These are phyloP conservation scores for Pseudolycoriella hygida DNA, from an alignment of 2,888 invertebrate genomes.

Conservation along the genomic window DNA sequence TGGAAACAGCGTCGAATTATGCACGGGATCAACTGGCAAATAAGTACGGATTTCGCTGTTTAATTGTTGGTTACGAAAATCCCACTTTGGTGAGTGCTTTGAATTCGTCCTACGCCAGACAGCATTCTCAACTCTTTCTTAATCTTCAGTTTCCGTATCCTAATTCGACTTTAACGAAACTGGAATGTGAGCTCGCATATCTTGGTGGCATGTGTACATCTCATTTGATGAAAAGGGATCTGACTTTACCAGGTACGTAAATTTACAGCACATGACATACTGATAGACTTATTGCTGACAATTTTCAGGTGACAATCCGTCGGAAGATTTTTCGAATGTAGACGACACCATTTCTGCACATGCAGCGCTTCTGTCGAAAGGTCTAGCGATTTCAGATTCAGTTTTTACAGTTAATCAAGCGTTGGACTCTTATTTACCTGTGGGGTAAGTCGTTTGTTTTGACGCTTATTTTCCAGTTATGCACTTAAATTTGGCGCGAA, in stretches of 20 bases:
- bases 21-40: constrained; percentile 73
- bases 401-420: constrained; percentile 77
- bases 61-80: constrained; percentile 70
- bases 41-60: constrained; percentile 61
- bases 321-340: constrained; percentile 50
- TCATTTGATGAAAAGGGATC: constrained; percentile 69
- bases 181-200: constrained; percentile 82
- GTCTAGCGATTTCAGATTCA: constrained; percentile 72
- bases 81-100: constrained; percentile 31
- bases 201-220: constrained; percentile 84
- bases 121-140: background rate
- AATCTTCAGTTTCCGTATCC: constrained; percentile 20
- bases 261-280: constrained; percentile 3
- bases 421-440: constrained; percentile 70
- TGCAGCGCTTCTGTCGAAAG: constrained; percentile 65
- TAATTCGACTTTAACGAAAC: constrained; percentile 32
- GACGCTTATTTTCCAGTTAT: no score
- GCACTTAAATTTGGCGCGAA: no score
- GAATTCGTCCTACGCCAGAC: background rate
- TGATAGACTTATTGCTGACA: background rate
- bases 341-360: constrained; percentile 38
- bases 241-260: constrained; percentile 38
- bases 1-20: constrained; percentile 92
- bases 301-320: constrained; percentile 40
- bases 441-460: constrained; percentile 54